Base-by-base conservation (phyloP, 2,888 invertebrate genomes). In the Linyphia triangularis region DNA sequence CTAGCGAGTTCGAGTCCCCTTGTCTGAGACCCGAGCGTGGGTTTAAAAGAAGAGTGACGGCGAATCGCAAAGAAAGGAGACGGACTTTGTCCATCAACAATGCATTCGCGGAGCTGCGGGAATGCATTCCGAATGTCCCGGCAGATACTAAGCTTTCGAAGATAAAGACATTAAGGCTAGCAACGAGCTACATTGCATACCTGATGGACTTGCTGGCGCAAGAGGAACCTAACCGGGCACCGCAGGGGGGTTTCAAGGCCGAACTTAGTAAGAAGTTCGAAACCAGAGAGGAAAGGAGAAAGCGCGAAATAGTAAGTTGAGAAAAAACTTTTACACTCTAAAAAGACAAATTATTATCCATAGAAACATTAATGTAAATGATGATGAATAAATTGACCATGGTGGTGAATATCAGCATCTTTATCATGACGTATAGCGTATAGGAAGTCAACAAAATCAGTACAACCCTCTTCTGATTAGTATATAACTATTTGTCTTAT, bases 71-170 rank as follows among this genome's bases (percentile, higher is more conserved):
- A 92, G 98, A 99, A 92, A 93, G 98, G 10, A 93, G 98, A 90
- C 94, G 98, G 77, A 99, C 98, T 0, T 96, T 97, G 92, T 97
- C 97, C 91, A 99, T 99, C 90, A 99, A 99, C 93, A 97, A 96
- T 75, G 98, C 98, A 0, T 99, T 98, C 92, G 96, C 97, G 0
- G 97, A 97, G 91, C 94, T 99, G 0, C 93, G 98, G 16, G 97
- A 98, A 90, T 97, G 98, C 93, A 99, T 99, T 91, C 99, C 99
- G 0, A 98, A 98, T 92, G 98, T 99, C 0, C 98, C 98, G 0
- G 96, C 97, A 0, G 98, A 99, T 92, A 99, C 98, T 0, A 99
- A 98, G 93, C 93, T 98, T 33, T 97, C 97, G 16, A 95, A 97
- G 95, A 98, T 98, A 91, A 99, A 99, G 93, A 99, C 98, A 0